Base-by-base conservation (phyloP, 1,140 invertebrate genomes). In the Neodiprion fabricii region DNA sequence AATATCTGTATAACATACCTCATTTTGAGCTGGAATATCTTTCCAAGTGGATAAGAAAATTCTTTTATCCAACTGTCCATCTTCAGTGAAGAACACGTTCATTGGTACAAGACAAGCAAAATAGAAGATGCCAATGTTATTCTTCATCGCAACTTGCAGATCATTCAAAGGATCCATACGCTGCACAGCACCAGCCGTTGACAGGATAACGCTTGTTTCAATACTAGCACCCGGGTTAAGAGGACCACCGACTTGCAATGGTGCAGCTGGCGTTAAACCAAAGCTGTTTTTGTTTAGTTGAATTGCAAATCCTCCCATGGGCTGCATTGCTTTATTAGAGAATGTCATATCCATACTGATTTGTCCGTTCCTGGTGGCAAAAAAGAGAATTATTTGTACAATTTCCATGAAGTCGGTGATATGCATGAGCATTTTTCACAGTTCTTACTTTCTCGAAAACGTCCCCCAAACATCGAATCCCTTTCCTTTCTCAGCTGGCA, bases 261-360 rank as follows among this genome's bases (percentile, higher is more conserved):
- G 94, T 50, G 93, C 90, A 8, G 93, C 92, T 67, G 98, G 98
- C 78, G 94, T 92, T 70, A 99, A 85, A 61, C 98, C 98, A 90
- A 99, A 99, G 88, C 97, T 98, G 88, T 99, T 99, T 89, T 99
- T 99, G 87, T 99, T 99, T 77, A 99, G 93, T 85, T 99, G 98
- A 86, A 99, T 96, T 48, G 98, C 98, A 90, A 99, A 99, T 9
- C 93, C 95, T 79, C 90, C 92, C 96, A 99, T 98, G 14, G 97
- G 94, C 83, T 99, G 97, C 97, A 99, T 98, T 2, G 98, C 98
- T 89, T 97, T 98, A 88, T 99, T 99, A 61, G 93, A 96, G 80
- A 99, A 95, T 1, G 95, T 98, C 92, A 99, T 93, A 82, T 99
- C 98, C 96, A 99, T 99, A 73, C 92, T 93, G 53, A 99, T 94